Conservation (phyloP, 2,797 vertebrate species). For the Pipistrellus nathusii region DNA sequence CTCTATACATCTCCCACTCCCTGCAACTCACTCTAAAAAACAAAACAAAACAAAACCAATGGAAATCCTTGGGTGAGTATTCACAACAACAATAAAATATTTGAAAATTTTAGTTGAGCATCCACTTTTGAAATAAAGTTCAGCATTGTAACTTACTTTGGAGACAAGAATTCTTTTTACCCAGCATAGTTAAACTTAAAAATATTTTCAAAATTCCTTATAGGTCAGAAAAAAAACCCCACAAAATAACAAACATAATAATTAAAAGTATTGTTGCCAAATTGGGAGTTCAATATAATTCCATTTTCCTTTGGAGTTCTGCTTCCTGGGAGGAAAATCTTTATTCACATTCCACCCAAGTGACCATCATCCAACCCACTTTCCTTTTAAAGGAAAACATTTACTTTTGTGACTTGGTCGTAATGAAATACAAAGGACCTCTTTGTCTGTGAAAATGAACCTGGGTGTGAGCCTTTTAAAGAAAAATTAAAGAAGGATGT, state of each 20-base stretch:
- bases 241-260: constrained; percentile 54
- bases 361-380: constrained; percentile 65
- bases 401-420: constrained; percentile 76
- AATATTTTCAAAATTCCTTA: constrained; percentile 48
- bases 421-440: constrained; percentile 74
- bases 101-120: background rate
- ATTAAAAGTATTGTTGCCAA: constrained; percentile 62
- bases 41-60: too few species aligned
- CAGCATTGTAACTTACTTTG: background rate
- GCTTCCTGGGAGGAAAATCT: constrained; percentile 17
- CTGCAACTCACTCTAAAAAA: too few species aligned
- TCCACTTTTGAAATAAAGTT: constrained; percentile 32
- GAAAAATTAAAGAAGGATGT: constrained; percentile 84
- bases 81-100: too few species aligned
- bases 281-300: constrained; percentile 40
- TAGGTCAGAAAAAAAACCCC: constrained; percentile 24
- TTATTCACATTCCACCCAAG: constrained; percentile 69
- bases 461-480: constrained; percentile 79
- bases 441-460: constrained; percentile 81
- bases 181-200: constrained; percentile 41
- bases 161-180: constrained; percentile 52
- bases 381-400: constrained; percentile 77
- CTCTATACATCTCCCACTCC: too few species aligned
- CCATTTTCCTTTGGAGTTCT: constrained; percentile 66
- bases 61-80: too few species aligned